Base-by-base conservation (phyloP, 2,888 invertebrate genomes). In the Muscina levida region DNA sequence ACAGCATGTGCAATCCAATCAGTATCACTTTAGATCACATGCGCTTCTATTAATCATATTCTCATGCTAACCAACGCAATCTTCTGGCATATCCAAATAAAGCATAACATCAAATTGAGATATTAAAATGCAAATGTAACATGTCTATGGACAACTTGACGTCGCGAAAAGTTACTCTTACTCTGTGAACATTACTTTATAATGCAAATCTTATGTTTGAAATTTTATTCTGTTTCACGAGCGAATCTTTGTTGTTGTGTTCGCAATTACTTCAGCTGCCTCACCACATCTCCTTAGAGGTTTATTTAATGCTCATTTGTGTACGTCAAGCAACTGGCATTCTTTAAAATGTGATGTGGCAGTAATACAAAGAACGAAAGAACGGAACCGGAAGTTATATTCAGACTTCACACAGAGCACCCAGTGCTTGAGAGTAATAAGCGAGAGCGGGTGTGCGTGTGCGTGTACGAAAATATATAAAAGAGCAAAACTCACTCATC, bases 261-360 rank as follows among this genome's bases (percentile, higher is more conserved):
- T 2, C 39, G 15, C 57, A 5, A n/a, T 19, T 59, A 15, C 8
- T 19, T 39, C 37, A 37, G n/a, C 42, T 57, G 19, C 10, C 17
- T 11, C 59, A 10, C 6, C 62, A 31, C 31, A 62, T 46, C 73
- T 73, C 56, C 42, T 48, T 51, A 66, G 56, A 24, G 72, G 72
- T 73, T 73, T 73, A 73, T 73, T 73, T 73, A 66, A 73, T 56
- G 44, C 72, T 73, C 72, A 73, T 66, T 66, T 73, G 56, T 44
- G 72, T 66, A 53, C 31, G 56, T 66, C 42, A 73, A 73, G 65
- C 53, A 44, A n/a, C n/a, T n/a, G n/a, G n/a, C n/a, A 66, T 26
- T 31, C 42, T 66, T 72, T 11, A 53, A 51, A 72, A 53, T 72
- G 62, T 65, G 31, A 70, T 39, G 37, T 31, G 57, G 62, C 59